Evolutionary conservation across 1,140 invertebrate genomes (phyloP), one percentile per base, ranked within the genome.

Genomic region (Lordiphosa mommai): DNA sequence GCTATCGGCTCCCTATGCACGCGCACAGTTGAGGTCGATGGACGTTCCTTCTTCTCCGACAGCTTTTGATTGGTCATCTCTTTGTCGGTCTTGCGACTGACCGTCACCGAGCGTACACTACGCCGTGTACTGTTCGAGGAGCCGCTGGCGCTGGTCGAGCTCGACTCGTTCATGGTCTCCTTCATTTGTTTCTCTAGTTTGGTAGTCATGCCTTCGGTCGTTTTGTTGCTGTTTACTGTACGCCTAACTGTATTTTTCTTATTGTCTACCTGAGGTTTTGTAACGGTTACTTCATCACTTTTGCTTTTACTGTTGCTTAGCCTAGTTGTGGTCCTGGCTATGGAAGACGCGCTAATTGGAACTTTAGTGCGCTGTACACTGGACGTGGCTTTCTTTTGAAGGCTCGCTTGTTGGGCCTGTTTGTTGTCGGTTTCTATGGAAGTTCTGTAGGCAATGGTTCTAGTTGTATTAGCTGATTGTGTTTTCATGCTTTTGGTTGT

Each of bases 351-450:
- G 68, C 79, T 84, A 66, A 79, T 60, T 58, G 79, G 79, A 86
- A 86, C 69, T 64, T 80, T 84, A 43, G 60, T 86, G 60, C 58
- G 80, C 55, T 86, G 63, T 60, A 65, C 41, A 44, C 32, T 68
- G 38, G 64, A 51, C 76, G 66, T 41, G 10, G 43, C 44, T 57
- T 84, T 72, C 48, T 63, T 76, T 32, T 57, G 66, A 40, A 72
- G 32, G 12, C 38, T 43, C 23, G 47, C 29, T 12, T 1, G 10
- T 12, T 1, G 10, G 12, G 47, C 48, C 16, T 41, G 12, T 16
- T 61, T 86, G 80, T 86, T 84, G 34, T 86, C 79, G 34, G 70
- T 49, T 53, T 80, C 73, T 79, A 86, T 85, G 80, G 80, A 85
- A 85, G 79, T 86, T 74, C 44, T 80, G 55, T 67, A 66, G 61